Percentiles rank a stretch among this genome's conserved stretches.
Evolutionary conservation across 2,797 vertebrate species (phyloP).

Genomic region (Eptatretus atami): DNA sequence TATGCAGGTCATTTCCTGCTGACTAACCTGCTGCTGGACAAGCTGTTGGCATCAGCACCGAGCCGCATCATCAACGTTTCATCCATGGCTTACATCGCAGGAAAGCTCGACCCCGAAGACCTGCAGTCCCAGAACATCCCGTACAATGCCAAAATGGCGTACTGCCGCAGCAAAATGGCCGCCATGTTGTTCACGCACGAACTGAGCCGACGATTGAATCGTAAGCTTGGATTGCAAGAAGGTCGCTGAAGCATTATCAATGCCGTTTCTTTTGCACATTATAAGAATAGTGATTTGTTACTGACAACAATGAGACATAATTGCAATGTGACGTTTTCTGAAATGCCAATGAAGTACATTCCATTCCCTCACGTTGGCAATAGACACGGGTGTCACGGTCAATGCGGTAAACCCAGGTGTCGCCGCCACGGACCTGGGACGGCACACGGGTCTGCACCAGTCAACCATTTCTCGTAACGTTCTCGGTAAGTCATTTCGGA

Average conservation of each 20-base stretch:
- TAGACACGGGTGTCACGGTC: conserved; percentile 30
- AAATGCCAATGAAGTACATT: no score
- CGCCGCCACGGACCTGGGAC: conserved; percentile 32
- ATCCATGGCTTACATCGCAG: conserved; percentile 32
- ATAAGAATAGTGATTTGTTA: no score
- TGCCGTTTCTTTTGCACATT: no score
- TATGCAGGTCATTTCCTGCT: conserved; percentile 35
- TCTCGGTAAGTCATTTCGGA: conserved; percentile 17
- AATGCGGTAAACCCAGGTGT: conserved; percentile 38
- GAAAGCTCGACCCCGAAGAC: conserved; percentile 38
- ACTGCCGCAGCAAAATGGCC: conserved; percentile 57
- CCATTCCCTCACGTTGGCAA: background rate
- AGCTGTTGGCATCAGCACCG: conserved; percentile 30
- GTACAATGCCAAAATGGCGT: conserved; percentile 39
- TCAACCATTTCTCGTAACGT: conserved; percentile 26
- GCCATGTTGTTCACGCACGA: conserved; percentile 37
- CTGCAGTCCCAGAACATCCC: conserved; percentile 39
- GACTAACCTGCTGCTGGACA: conserved; percentile 38
- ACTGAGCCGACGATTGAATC: conserved; percentile 28
- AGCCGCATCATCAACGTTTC: conserved; percentile 39
- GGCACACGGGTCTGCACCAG: conserved; percentile 32
- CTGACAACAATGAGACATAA: no score
- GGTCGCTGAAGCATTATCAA: background rate
- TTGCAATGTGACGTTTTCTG: no score
- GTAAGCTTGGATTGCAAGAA: conserved; percentile 11